Evolutionary conservation across 2,888 invertebrate species (phyloP).

Genomic region (Acleris literana): DNA sequence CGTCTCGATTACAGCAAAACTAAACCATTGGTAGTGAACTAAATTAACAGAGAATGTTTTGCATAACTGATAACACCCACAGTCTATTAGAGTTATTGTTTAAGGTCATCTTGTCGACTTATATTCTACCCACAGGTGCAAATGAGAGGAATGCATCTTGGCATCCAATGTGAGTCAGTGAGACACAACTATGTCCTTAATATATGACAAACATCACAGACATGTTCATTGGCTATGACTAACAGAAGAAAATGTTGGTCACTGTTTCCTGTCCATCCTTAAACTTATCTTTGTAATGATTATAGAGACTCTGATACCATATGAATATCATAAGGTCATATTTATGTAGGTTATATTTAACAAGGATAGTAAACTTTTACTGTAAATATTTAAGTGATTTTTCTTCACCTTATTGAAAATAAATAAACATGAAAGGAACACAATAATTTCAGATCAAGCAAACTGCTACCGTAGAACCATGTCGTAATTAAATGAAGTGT

Average conservation of each 20-base stretch:
- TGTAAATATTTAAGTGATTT: no score
- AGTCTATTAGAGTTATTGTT: constrained; percentile 27
- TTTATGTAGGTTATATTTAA: no score
- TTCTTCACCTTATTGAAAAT: no score
- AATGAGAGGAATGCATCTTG: constrained; percentile 38
- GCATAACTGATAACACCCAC: constrained; percentile 32
- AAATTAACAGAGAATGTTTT: constrained; percentile 19
- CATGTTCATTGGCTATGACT: constrained; percentile 38
- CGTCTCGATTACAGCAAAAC: not conserved
- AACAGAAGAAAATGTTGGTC: constrained; percentile 30
- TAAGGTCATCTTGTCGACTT: constrained; percentile 25
- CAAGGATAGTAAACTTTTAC: no score
- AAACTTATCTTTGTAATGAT: not conserved
- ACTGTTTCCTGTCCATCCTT: constrained; percentile 25
- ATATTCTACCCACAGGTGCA: constrained; percentile 36
- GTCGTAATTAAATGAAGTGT: no score
- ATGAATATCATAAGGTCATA: no score
- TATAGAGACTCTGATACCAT: not conserved
- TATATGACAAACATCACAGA: constrained; percentile 39
- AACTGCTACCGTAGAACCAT: no score
- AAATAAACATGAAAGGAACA: no score
- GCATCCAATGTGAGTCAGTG: constrained; percentile 38
- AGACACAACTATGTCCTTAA: constrained; percentile 10
- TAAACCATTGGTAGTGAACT: not conserved
- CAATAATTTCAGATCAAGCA: no score